Evolutionary conservation across 2,797 vertebrate species (phyloP), one percentile per base, ranked within the genome.

Genomic region (Menidia menidia): DNA sequence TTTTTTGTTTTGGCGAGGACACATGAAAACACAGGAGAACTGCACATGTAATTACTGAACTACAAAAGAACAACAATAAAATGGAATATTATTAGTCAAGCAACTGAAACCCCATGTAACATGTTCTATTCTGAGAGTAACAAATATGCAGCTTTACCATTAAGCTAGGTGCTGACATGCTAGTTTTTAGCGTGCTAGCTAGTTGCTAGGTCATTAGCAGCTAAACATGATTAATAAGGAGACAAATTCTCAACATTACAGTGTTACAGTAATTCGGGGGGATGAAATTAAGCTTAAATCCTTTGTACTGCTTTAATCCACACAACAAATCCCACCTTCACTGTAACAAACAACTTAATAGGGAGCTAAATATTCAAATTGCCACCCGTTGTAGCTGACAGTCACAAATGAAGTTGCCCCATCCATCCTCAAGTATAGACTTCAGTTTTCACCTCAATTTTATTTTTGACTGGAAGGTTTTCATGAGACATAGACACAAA

Each of bases 261-360:
- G 5, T 39, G 9, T 39, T 19, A 62, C 12, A 48, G 41, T 32
- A 47, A 62, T 63, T 59, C 10, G 30, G 72, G 56, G 35, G 35
- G 53, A 60, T 55, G 68, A 75, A 11, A 43, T 39, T 7, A 56
- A 44, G 61, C 59, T 75, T 52, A 60, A 60, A 41, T 31, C 14
- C 51, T 51, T 52, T 48, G 44, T 43, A 39, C 48, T 75, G 58
- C 68, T 61, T 64, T n/a, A 0, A 72, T 35, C 42, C 33, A 45
- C 30, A 59, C 18, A 30, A 68, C 79, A 62, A 73, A 39, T 73
- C 30, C 63, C 32, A 55, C 14, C 12, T 68, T 68, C 62, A 61
- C 52, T 65, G 70, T 60, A 68, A 65, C 70, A 75, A 54, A 60
- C 47, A 19, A 54, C 78, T 78, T 82, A 81, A 85, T 76, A 88